Conservation (phyloP, 1,140 invertebrate genomes). For the Drosophila trapezifrons region DNA sequence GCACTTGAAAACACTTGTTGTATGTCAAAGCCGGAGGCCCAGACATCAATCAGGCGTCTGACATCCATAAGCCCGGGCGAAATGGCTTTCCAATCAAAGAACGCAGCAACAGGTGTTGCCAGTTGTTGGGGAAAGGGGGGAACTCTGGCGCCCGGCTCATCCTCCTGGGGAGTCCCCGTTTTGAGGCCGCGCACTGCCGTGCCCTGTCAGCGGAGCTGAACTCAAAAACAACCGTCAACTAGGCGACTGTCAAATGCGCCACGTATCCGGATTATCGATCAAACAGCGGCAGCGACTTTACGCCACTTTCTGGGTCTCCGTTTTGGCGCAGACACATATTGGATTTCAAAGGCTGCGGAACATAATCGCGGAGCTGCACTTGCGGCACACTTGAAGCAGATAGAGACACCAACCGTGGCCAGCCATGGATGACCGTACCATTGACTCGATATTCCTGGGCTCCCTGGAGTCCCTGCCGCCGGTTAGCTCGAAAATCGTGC, state of each 20-base stretch:
- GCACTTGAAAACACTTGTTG: slow-evolving; percentile 79
- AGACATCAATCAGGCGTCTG: slow-evolving; percentile 67
- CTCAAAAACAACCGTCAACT: slow-evolving; percentile 80
- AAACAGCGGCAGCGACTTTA: slow-evolving; percentile 75
- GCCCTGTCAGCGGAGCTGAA: slow-evolving; percentile 61
- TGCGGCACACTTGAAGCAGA: slow-evolving; percentile 23
- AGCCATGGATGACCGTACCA: slow-evolving; percentile 93
- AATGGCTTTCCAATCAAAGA: slow-evolving; percentile 60
- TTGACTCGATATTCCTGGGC: slow-evolving; percentile 96
- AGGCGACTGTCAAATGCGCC: slow-evolving; percentile 80
- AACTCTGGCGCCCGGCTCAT: neutral
- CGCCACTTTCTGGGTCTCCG: slow-evolving; percentile 67
- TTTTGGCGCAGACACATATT: slow-evolving; percentile 68
- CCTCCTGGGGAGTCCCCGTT: neutral
- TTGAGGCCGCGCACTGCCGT: slow-evolving; percentile 11
- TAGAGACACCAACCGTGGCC: slow-evolving; percentile 15
- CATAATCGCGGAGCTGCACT: slow-evolving; percentile 34
- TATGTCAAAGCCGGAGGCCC: slow-evolving; percentile 57
- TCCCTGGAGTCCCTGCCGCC: slow-evolving; percentile 94
- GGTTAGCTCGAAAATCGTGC: slow-evolving; percentile 98
- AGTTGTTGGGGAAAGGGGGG: slow-evolving; percentile 20
- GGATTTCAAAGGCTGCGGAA: slow-evolving; percentile 65
- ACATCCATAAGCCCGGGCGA: slow-evolving; percentile 28
- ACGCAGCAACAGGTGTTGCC: slow-evolving; percentile 56
- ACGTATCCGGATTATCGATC: slow-evolving; percentile 73